phyloP scores from a whole-genome alignment of 2,797 vertebrate genomes.

The Perodicticus potto region DNA sequence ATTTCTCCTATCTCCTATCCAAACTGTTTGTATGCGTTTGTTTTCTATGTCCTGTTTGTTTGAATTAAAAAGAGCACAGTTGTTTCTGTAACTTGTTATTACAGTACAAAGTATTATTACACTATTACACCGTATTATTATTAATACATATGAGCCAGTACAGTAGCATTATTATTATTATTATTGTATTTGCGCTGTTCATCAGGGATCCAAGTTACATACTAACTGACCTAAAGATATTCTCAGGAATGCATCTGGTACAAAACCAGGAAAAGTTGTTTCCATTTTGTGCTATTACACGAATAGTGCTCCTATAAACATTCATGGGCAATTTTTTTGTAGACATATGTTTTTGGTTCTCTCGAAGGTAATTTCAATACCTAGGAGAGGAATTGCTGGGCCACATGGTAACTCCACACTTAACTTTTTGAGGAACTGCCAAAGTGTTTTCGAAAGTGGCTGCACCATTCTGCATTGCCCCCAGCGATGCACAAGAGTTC shows the following conservation, averaged over 20 bases:
- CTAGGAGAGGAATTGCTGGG: not conserved
- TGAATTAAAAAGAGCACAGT: not conserved
- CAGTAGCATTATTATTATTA: not conserved
- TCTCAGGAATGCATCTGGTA: not conserved
- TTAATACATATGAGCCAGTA: not conserved
- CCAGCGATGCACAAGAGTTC: not conserved
- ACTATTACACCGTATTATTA: not conserved
- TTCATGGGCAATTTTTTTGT: not conserved
- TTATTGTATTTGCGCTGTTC: not conserved
- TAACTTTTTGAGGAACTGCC: not conserved
- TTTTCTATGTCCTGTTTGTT: not conserved
- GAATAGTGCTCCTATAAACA: not conserved
- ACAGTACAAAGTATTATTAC: not conserved
- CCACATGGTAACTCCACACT: not conserved
- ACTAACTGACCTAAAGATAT: not conserved
- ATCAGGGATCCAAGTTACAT: not conserved
- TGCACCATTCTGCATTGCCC: rapidly evolving
- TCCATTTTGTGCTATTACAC: not conserved
- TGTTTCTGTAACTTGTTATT: not conserved
- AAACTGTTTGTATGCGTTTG: not conserved
- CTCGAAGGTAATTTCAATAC: not conserved
- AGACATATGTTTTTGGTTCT: not conserved
- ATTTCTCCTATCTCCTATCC: not conserved
- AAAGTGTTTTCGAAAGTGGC: not conserved
- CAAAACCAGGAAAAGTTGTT: not conserved